These are phyloP conservation scores for Malacoraja senta DNA, from an alignment of 2,797 vertebrate species.

Conservation along the genomic window DNA sequence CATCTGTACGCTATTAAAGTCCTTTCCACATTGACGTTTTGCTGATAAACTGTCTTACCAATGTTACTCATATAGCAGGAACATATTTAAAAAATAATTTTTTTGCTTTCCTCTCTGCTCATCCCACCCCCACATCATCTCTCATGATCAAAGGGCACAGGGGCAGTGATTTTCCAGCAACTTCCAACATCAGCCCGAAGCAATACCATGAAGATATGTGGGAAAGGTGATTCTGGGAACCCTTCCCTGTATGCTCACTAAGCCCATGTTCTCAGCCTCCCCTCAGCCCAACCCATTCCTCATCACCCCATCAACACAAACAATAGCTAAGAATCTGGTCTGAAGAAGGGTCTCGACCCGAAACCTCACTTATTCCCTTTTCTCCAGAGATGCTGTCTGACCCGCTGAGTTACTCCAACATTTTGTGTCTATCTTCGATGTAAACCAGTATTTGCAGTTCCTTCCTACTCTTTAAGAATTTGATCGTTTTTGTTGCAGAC, in stretches of 20 bases:
- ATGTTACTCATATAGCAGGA: background rate
- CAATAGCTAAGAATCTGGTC: background rate
- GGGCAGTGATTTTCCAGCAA: background rate
- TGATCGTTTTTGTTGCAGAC: background rate
- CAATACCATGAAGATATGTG: background rate
- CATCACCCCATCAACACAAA: background rate
- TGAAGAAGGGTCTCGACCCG: too few species aligned
- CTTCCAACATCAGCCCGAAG: background rate
- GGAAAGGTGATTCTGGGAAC: background rate
- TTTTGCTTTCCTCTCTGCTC: background rate
- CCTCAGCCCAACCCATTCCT: background rate
- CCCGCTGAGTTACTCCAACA: too few species aligned
- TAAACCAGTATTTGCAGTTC: too few species aligned
- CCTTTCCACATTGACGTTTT: background rate
- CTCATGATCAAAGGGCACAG: background rate
- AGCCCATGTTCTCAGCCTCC: too few species aligned
- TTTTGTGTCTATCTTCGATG: too few species aligned
- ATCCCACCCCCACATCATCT: background rate
- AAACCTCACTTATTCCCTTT: too few species aligned
- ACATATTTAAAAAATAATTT: slow-evolving; percentile 5
- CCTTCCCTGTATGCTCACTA: too few species aligned
- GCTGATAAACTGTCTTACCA: slow-evolving; percentile 10
- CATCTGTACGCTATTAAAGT: slow-evolving; percentile 17
- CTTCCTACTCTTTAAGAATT: background rate
- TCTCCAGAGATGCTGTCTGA: too few species aligned